phyloP scores from a whole-genome alignment of 2,888 invertebrate genomes.

The Synergus itoensis region DNA sequence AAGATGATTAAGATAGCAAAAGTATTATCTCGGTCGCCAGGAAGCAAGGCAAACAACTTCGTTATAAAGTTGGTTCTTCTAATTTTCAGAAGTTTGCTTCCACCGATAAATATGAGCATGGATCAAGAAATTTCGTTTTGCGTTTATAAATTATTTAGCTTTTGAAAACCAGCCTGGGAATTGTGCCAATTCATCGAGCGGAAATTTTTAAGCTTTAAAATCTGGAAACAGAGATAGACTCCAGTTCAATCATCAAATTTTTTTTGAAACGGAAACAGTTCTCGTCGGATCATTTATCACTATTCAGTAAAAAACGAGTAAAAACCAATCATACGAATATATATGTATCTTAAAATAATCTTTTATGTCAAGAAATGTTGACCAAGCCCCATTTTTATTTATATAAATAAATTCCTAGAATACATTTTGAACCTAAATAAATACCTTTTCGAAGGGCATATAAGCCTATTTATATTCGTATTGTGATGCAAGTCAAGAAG shows the following conservation, averaged over 20 bases:
- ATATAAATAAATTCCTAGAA: background rate
- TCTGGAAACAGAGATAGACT: background rate
- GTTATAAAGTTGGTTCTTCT: background rate
- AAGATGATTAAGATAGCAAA: too few species aligned
- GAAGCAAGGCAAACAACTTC: too few species aligned
- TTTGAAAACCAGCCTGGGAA: background rate
- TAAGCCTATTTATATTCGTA: background rate
- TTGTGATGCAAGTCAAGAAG: background rate
- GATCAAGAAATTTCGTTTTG: background rate
- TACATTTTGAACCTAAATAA: background rate
- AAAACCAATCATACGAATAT: too few species aligned
- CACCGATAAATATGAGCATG: background rate
- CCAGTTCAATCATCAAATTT: background rate
- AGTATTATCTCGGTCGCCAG: too few species aligned
- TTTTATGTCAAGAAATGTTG: too few species aligned
- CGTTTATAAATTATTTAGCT: background rate
- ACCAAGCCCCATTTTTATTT: background rate
- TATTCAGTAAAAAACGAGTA: background rate
- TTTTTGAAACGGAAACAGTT: background rate
- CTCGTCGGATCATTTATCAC: background rate
- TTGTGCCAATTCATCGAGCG: background rate
- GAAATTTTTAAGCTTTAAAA: background rate
- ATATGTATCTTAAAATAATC: too few species aligned
- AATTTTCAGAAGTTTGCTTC: slow-evolving; percentile 13
- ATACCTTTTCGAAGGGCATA: background rate